phyloP scores from a whole-genome alignment of 37 sponge, comb jelly and placozoan species.

The Axinella damicornis region DNA sequence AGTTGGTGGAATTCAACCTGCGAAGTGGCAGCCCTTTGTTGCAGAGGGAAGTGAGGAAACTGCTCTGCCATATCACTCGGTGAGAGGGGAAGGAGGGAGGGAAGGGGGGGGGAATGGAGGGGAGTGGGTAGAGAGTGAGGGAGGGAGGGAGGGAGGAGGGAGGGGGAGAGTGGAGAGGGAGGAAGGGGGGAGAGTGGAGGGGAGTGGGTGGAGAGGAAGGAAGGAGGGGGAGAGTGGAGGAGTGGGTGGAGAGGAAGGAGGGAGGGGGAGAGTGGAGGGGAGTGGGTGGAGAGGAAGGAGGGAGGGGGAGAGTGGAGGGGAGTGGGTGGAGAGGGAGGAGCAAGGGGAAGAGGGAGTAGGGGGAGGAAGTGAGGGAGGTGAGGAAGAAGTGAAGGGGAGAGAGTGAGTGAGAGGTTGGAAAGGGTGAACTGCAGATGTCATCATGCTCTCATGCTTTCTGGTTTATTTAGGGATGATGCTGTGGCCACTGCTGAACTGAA shows the following conservation, averaged over 20 bases:
- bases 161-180: not conserved
- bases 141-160: not conserved
- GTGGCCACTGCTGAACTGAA: constrained; percentile 73
- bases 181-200: not conserved
- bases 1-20: constrained; percentile 82
- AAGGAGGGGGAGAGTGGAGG: not conserved
- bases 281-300: not conserved
- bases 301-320: not conserved
- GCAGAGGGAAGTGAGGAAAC: constrained; percentile 61
- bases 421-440: not conserved
- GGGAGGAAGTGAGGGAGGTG: not conserved
- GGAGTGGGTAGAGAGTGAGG: too few relatives aligned
- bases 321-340: too few relatives aligned
- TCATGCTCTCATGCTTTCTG: too few relatives aligned
- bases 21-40: constrained; percentile 45
- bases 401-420: not conserved
- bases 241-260: not conserved
- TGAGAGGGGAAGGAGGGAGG: not conserved
- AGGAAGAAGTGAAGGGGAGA: not conserved
- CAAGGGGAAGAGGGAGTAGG: too few relatives aligned
- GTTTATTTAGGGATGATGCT: constrained; percentile 57
- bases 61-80: constrained; percentile 85
- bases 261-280: not conserved
- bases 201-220: not conserved
- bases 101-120: not conserved